Evolutionary conservation across 2,113 vertebrate genomes (phyloP).

Genomic region (Ramphastos sulfuratus): DNA sequence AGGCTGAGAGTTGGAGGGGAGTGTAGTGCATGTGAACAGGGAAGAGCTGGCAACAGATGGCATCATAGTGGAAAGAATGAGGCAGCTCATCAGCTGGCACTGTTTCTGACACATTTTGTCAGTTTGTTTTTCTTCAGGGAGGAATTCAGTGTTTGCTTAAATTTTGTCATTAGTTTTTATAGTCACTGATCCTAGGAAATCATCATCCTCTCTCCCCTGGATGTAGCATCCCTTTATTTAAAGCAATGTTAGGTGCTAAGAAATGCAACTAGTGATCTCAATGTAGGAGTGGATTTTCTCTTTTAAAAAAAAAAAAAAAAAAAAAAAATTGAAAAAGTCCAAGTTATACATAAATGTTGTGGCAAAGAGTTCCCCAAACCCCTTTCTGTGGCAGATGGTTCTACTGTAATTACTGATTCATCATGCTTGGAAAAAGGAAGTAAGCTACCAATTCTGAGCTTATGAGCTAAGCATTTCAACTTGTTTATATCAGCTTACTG

Average conservation of each 20-base stretch:
- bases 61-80: conserved; percentile 17
- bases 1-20: background rate
- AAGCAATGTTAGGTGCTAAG: background rate
- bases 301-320: background rate
- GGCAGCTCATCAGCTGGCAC: conserved; percentile 7
- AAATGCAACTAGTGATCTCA: background rate
- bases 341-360: background rate
- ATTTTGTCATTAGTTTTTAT: background rate
- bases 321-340: no score
- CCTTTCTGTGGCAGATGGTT: background rate
- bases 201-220: background rate
- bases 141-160: background rate
- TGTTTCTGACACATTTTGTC: background rate
- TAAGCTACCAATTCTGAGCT: background rate
- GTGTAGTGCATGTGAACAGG: background rate
- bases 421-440: background rate
- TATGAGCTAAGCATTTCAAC: background rate
- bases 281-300: background rate
- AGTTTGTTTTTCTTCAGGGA: background rate
- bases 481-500: background rate
- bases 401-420: background rate
- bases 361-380: background rate
- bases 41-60: conserved; percentile 7
- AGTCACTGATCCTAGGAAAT: background rate
- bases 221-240: background rate